These are phyloP conservation scores for Pristis pectinata DNA, from an alignment of 2,797 vertebrate species.

Conservation along the genomic window DNA sequence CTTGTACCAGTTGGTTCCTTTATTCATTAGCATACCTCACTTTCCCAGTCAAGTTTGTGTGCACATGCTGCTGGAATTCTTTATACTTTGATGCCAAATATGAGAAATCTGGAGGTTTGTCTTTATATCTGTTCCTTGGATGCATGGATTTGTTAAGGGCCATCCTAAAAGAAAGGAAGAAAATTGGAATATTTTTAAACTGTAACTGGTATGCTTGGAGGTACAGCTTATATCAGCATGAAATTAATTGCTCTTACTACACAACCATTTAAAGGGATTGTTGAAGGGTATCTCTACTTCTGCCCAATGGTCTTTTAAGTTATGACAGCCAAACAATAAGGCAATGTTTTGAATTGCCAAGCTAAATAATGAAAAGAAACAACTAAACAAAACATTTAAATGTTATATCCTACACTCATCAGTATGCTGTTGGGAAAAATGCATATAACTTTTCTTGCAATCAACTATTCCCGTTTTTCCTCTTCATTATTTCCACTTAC, in stretches of 20 bases:
- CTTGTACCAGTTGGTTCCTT: neutral
- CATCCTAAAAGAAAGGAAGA: slow-evolving; percentile 53
- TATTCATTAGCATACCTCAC: slow-evolving; percentile 64
- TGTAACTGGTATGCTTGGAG: neutral
- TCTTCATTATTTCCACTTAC: neutral
- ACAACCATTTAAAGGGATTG: neutral
- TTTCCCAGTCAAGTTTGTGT: slow-evolving; percentile 68
- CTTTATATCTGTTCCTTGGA: slow-evolving; percentile 81
- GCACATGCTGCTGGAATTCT: slow-evolving; percentile 77
- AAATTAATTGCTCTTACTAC: neutral
- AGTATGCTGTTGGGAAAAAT: neutral
- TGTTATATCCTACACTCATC: neutral
- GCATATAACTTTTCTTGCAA: neutral
- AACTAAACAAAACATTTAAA: neutral
- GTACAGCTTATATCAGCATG: neutral
- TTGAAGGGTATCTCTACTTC: neutral
- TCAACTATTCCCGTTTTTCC: neutral
- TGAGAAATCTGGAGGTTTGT: slow-evolving; percentile 79
- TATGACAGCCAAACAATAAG: neutral
- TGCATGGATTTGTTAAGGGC: slow-evolving; percentile 83
- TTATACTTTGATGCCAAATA: slow-evolving; percentile 80
- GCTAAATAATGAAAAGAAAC: neutral
- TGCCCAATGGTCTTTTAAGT: neutral
- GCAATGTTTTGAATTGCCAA: neutral
- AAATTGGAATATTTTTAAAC: neutral